Evolutionary conservation across 2,888 invertebrate species (phyloP).

Genomic region (Omphaloscelis lunosa): DNA sequence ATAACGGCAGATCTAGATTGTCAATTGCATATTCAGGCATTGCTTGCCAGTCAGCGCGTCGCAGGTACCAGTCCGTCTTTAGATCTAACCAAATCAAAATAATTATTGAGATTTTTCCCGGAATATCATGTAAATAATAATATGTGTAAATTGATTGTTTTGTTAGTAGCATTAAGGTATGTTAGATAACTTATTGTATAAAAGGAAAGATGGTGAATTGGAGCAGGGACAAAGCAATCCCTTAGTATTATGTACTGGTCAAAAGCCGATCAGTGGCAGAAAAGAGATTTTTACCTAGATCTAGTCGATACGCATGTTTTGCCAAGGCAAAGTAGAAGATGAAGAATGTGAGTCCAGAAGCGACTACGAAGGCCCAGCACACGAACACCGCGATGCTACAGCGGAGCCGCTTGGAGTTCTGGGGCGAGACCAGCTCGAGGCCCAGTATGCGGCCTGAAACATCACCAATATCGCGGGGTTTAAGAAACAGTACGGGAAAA

Average conservation of each 20-base stretch:
- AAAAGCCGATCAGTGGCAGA: slow-evolving; percentile 24
- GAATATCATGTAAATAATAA: not conserved
- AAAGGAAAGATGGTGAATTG: not conserved
- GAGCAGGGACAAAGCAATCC: too few species aligned
- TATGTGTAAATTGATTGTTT: not conserved
- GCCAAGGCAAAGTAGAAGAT: slow-evolving; percentile 76
- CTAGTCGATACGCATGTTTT: slow-evolving; percentile 73
- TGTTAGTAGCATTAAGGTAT: slow-evolving; percentile 3
- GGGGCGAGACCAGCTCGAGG: slow-evolving; percentile 83
- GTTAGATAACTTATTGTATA: not conserved
- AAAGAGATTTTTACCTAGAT: slow-evolving; percentile 79
- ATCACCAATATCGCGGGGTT: slow-evolving; percentile 60
- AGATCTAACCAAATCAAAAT: slow-evolving; percentile 79
- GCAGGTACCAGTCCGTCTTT: slow-evolving; percentile 83
- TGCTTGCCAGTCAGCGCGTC: slow-evolving; percentile 85
- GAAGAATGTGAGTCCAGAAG: slow-evolving; percentile 78
- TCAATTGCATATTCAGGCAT: slow-evolving; percentile 74
- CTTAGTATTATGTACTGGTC: not conserved
- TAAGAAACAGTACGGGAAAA: not conserved
- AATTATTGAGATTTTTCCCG: slow-evolving; percentile 26
- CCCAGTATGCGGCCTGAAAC: slow-evolving; percentile 86
- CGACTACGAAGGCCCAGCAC: slow-evolving; percentile 84
- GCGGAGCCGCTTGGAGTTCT: slow-evolving; percentile 78
- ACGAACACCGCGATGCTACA: slow-evolving; percentile 87
- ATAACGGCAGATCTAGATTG: slow-evolving; percentile 76